Base-by-base conservation (phyloP, 1,140 invertebrate species). In the Hyphantria cunea region DNA sequence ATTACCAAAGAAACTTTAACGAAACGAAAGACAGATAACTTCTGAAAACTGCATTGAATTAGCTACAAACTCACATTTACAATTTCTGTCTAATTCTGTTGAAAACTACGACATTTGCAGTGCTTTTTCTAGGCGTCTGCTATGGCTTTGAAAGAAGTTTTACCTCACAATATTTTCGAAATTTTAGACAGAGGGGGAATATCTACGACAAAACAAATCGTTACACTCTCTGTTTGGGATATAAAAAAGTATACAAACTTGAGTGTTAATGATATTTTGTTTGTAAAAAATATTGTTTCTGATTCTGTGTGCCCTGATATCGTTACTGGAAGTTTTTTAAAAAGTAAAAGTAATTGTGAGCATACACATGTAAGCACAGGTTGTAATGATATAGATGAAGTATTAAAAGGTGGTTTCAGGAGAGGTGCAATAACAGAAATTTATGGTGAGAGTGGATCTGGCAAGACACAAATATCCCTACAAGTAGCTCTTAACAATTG, bases 381-480 rank as follows among this genome's bases (percentile, higher is more conserved):
- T n/a, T 95, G 94, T 78, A 14, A 56, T 12, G 74, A 79, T 25
- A 81, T 96, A 51, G 94, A 96, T 84, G 68, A 75, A 17, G 78
- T 93, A 60, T 86, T 95, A 25, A 78, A 87, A 72, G 96, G 96
- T 33, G 97, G 97, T n/a, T 92, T 97, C 51, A 85, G 93, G 25
- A 92, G 89, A 60, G 92, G 93, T 59, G 95, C 95, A 14, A 93
- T 98, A 11, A 96, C 95, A 48, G 96, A 98, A 92, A 93, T 98
- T 76, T 94, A 93, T 86, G 97, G 97, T 10, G 94, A 94, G 82
- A 95, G 96, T 88, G 95, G 95, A 7, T 92, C 92, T 72, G 97
- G 97, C 12, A 98, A 98, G 92, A 96, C 96, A 0, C 97, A 98
- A 87, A 75, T 98, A 11, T 95, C 94, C 70, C 81, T 98, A 25